phyloP scores from a whole-genome alignment of 2,113 vertebrate genomes.

The Corythaeola cristata region DNA sequence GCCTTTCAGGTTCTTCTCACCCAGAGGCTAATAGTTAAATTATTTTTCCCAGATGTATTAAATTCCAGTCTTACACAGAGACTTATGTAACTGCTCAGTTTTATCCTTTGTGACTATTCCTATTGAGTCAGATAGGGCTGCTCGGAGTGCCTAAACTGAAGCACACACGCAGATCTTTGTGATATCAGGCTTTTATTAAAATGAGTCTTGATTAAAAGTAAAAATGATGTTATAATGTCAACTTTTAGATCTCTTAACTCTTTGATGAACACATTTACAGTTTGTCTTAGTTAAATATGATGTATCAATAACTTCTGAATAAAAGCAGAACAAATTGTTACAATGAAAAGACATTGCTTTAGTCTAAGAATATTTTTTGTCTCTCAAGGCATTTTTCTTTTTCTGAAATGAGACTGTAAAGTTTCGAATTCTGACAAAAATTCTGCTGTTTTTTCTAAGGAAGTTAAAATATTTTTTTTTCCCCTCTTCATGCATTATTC shows the following conservation, averaged over 20 bases:
- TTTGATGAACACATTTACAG: neutral
- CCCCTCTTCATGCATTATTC: slow-evolving; percentile 60
- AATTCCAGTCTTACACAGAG: neutral
- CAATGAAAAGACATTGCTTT: neutral
- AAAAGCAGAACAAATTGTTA: neutral
- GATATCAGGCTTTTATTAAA: neutral
- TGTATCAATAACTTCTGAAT: neutral
- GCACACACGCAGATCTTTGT: neutral
- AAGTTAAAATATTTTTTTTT: slow-evolving; percentile 23
- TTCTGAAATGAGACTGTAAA: neutral
- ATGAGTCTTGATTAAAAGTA: neutral
- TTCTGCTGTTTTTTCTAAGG: slow-evolving; percentile 19
- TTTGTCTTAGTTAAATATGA: neutral
- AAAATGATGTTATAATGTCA: neutral
- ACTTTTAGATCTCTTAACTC: neutral
- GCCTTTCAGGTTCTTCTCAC: neutral
- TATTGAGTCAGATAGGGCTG: neutral
- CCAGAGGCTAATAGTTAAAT: slow-evolving; percentile 7
- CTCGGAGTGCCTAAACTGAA: neutral
- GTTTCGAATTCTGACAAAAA: slow-evolving; percentile 26
- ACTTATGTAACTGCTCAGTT: neutral
- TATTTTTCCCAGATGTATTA: neutral
- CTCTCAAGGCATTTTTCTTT: slow-evolving; percentile 11
- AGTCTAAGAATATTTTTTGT: neutral
- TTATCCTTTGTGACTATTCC: neutral